phyloP scores from a whole-genome alignment of 1,140 invertebrate genomes.

The Drosophila athabasca region DNA sequence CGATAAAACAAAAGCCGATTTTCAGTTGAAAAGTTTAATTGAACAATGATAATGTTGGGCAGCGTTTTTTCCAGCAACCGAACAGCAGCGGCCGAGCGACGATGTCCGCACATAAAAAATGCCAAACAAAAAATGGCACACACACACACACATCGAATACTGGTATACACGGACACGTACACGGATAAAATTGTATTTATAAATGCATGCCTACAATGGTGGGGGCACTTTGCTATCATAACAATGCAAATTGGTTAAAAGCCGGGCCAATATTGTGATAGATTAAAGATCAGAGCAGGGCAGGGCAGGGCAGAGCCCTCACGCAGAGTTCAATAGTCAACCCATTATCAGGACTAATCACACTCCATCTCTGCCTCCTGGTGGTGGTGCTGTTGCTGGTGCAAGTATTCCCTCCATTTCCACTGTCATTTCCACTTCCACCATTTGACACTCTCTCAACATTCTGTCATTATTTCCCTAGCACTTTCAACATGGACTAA shows the following conservation, averaged over 20 bases:
- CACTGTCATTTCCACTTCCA: neutral
- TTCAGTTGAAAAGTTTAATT: constrained; percentile 82
- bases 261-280: constrained; percentile 48
- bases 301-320: too few species aligned
- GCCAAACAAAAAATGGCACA: constrained; percentile 43
- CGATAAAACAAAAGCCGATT: constrained; percentile 81
- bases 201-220: constrained; percentile 28
- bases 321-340: constrained; percentile 11
- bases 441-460: constrained; percentile 27
- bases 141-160: constrained; percentile 15
- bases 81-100: constrained; percentile 17
- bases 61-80: constrained; percentile 22
- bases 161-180: neutral
- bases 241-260: constrained; percentile 56
- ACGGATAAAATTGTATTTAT: neutral
- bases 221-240: constrained; percentile 48
- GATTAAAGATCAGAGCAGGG: constrained; percentile 31
- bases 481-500: constrained; percentile 35
- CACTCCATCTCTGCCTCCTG: neutral
- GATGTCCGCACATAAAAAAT: constrained; percentile 50
- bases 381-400: neutral
- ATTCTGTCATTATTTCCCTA: constrained; percentile 51
- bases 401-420: neutral
- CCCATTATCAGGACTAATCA: constrained; percentile 39
- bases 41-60: constrained; percentile 77